phyloP scores from a whole-genome alignment of 1,140 invertebrate genomes.

The Drosophila sp. region DNA sequence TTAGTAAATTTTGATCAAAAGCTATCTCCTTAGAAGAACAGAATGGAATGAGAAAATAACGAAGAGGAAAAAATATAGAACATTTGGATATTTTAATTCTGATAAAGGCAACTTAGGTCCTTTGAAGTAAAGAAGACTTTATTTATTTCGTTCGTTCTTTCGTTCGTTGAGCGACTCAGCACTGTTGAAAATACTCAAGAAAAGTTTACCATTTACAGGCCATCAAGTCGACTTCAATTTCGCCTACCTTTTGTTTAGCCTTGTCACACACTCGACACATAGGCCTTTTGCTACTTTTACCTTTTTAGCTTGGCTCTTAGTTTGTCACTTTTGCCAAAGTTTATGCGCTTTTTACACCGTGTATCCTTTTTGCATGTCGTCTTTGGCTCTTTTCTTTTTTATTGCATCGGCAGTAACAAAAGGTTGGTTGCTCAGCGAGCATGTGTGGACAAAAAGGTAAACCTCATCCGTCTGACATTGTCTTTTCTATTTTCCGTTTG shows the following conservation, averaged over 20 bases:
- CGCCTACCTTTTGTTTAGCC: constrained; percentile 48
- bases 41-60: constrained; percentile 37
- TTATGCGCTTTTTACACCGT: constrained; percentile 74
- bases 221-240: constrained; percentile 69
- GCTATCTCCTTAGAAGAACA: background rate
- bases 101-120: too few relatives aligned
- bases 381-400: constrained; percentile 50
- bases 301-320: constrained; percentile 46
- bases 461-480: background rate
- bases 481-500: background rate
- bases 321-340: constrained; percentile 62
- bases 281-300: constrained; percentile 10
- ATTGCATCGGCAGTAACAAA: constrained; percentile 62
- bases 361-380: constrained; percentile 75
- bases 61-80: too few relatives aligned
- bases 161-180: background rate
- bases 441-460: constrained; percentile 28
- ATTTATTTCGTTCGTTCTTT: background rate
- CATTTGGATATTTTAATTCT: too few relatives aligned
- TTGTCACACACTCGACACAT: background rate
- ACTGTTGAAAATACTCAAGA: constrained; percentile 22
- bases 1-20: too few relatives aligned
- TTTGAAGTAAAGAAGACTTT: too few relatives aligned
- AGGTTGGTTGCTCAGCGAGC: constrained; percentile 32
- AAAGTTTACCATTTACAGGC: constrained; percentile 75